Evolutionary conservation across 2,888 invertebrate species (phyloP).

Genomic region (Timema podura): DNA sequence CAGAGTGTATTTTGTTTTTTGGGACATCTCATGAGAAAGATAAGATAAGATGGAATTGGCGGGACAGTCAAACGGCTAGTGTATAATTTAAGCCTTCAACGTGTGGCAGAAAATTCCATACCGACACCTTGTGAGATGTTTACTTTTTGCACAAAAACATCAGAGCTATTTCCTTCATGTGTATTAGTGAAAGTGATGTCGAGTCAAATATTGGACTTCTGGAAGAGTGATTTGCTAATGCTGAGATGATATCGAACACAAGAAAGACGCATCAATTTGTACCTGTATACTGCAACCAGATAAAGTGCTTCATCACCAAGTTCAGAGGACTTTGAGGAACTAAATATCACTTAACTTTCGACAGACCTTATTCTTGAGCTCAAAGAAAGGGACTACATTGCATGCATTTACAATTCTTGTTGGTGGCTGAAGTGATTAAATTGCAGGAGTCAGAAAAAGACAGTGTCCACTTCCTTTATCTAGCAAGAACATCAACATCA

Average conservation of each 20-base stretch:
- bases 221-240: neutral
- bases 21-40: slow-evolving; percentile 1
- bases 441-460: too few species aligned
- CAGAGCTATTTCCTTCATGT: too few species aligned
- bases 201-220: neutral
- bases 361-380: neutral
- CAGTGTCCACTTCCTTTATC: too few species aligned
- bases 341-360: neutral
- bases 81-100: neutral
- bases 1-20: neutral
- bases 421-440: slow-evolving; percentile 17
- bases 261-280: slow-evolving; percentile 5
- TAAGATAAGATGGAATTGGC: neutral
- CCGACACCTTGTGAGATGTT: neutral
- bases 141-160: neutral
- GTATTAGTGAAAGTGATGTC: neutral
- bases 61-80: neutral
- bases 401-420: neutral
- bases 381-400: slow-evolving; percentile 11
- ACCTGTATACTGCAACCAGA: neutral
- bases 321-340: neutral
- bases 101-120: neutral
- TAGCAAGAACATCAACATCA: too few species aligned
- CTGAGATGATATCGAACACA: neutral
- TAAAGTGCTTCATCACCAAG: neutral